Evolutionary conservation across 2,797 vertebrate genomes (phyloP), one percentile per base, ranked within the genome.

Genomic region (Pogonophryne albipinna): DNA sequence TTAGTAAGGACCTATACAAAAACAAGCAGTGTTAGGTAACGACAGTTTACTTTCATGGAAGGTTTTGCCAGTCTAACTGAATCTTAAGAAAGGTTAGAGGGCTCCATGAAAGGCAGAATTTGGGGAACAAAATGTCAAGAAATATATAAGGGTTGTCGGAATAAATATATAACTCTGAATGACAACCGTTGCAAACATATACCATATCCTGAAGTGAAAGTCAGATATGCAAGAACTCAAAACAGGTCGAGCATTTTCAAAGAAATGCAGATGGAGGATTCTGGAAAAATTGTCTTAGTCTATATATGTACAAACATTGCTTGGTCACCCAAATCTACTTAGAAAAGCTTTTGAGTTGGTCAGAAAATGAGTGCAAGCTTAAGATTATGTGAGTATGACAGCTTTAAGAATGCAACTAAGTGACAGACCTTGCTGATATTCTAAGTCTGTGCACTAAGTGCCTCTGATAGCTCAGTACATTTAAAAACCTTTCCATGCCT

Each of bases 251-350:
- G 79, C 85, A 70, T 76, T 72, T 88, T 74, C 49, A 85, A 88
- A 93, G 78, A 91, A 91, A 92, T 89, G 91, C 75, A 89, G 86
- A 94, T 92, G 91, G 89, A 80, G 82, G 80, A 86, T 88, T 91
- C 78, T 90, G 87, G 87, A 90, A 91, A 72, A 79, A 92, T 70
- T 76, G 74, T 91, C 88, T 90, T 91, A 89, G 76, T 93, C 90
- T 90, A 92, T 93, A 90, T 94, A 95, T 95, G 83, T 95, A 95
- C 95, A 96, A 94, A 94, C 93, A 93, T 94, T 94, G 94, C 92
- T 93, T 93, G 87, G 88, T 94, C 92, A 94, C 92, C 91, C 94
- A 95, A 83, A 94, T 94, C 77, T 89, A 90, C 88, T 93, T 92
- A 93, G 84, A 95, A 95, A 96, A 94, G 91, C 86, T 90, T 91